These are phyloP conservation scores for Pogoniulus pusillus DNA, from an alignment of 2,797 vertebrate species.

Conservation along the genomic window DNA sequence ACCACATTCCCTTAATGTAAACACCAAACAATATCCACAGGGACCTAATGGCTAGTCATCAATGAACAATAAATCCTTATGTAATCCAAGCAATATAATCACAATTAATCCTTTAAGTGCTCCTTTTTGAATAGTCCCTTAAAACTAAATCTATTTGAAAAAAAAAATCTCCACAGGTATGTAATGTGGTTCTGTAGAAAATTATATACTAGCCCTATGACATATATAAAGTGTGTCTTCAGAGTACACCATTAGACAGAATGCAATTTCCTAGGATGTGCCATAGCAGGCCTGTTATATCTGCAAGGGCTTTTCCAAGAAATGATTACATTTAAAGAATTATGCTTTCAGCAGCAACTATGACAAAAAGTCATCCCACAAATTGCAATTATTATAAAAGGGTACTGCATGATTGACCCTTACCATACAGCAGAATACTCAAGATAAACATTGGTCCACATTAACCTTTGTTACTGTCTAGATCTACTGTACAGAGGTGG, in stretches of 20 bases:
- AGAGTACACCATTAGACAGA: background rate
- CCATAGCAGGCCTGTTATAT: background rate
- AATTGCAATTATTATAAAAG: background rate
- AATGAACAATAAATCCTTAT: background rate
- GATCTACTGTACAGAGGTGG: background rate
- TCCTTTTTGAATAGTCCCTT: background rate
- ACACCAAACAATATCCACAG: accelerated
- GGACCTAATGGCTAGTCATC: background rate
- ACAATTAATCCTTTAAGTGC: background rate
- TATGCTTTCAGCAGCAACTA: background rate
- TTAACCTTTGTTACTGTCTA: background rate
- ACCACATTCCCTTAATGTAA: background rate
- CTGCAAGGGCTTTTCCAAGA: background rate
- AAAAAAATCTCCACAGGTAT: background rate
- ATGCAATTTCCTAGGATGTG: background rate
- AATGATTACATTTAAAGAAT: background rate
- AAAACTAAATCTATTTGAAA: background rate
- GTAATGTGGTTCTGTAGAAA: background rate
- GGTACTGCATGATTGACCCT: background rate
- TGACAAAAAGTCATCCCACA: background rate
- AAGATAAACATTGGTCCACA: background rate
- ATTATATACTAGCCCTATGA: background rate
- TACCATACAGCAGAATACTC: background rate
- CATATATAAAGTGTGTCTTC: background rate
- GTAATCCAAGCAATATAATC: background rate